These are phyloP conservation scores for Parelbella ahira DNA, from an alignment of 2,888 invertebrate genomes.

Conservation along the genomic window DNA sequence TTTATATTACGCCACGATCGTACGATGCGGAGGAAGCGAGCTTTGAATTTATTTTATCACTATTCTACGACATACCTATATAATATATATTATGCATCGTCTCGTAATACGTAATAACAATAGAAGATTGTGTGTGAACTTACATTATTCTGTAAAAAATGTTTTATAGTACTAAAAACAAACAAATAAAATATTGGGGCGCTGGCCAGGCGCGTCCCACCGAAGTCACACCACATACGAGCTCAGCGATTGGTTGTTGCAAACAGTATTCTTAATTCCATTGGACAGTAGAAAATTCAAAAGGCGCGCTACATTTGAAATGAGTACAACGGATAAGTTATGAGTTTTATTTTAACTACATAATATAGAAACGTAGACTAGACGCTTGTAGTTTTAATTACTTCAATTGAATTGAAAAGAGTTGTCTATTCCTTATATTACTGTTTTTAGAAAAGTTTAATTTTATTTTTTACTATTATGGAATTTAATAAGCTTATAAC, in stretches of 20 bases:
- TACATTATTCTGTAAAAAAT: constrained; percentile 33
- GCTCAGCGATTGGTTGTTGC: constrained; percentile 55
- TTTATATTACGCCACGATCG: constrained; percentile 71
- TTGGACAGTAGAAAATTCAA: constrained; percentile 43
- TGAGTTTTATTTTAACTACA: no score
- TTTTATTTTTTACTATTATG: no score
- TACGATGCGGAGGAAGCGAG: constrained; percentile 72
- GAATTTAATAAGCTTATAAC: no score
- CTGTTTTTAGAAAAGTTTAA: no score
- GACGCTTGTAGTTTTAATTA: no score
- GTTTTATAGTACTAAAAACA: constrained; percentile 46
- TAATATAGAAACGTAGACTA: no score
- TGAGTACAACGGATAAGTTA: no score
- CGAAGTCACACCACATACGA: constrained; percentile 72
- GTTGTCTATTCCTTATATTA: no score
- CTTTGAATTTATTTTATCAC: constrained; percentile 52
- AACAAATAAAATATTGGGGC: constrained; percentile 34
- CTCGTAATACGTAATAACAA: constrained; percentile 33
- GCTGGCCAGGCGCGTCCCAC: constrained; percentile 57
- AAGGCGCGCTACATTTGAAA: constrained; percentile 50
- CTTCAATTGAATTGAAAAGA: no score
- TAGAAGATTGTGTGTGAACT: constrained; percentile 27
- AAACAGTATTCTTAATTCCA: constrained; percentile 38
- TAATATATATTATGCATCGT: constrained; percentile 40
- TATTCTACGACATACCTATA: constrained; percentile 39